Evolutionary conservation across 2,888 invertebrate species (phyloP), one percentile per base, ranked within the genome.

Genomic region (Lasioglossum zephyrum): DNA sequence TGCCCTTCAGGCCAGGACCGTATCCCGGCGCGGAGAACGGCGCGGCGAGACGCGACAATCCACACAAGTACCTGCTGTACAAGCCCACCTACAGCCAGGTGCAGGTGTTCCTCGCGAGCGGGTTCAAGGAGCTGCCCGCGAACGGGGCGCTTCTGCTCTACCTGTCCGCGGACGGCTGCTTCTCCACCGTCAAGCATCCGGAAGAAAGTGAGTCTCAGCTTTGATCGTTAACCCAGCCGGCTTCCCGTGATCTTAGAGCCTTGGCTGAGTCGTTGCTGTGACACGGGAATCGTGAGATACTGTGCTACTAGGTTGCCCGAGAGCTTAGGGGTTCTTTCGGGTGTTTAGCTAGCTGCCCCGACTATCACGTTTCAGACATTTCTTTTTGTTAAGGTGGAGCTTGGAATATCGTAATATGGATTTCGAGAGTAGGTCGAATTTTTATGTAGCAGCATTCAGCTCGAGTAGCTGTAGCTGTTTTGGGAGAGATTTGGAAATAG

Each of bases 1-100:
- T 96, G 92, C 97, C 97, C 91, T 95, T 96, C 87, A 92, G 94
- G 91, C 95, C 95, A 53, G 96, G 96, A 57, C 95, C 96, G 78
- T 96, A 96, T 92, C 96, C 96, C 39, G 91, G 92, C 0, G 94
- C 97, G 92, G 98, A 98, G 95, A 97, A 98, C 95, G 97, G 97
- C 60, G 97, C 97, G 81, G 95, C 96, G 82, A 97, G 97, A 94
- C 96, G 98, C 93, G 98, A 98, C 95, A 99, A 99, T 96, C 99
- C 99, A 69, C 99, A 99, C 96, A 99, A 99, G 96, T 99, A 99
- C 96, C 96, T 99, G 92, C 96, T 99, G 92, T 99, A 98, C 96
- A 99, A 98, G 95, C 99, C 99, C 82, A 98, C 98, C 77, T 97
- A 99, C 92, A 98, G 98, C 95, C 99, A 99, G 96, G 97, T 99